These are phyloP conservation scores for Agrilus mali DNA, from an alignment of 2,888 invertebrate genomes.

Conservation along the genomic window DNA sequence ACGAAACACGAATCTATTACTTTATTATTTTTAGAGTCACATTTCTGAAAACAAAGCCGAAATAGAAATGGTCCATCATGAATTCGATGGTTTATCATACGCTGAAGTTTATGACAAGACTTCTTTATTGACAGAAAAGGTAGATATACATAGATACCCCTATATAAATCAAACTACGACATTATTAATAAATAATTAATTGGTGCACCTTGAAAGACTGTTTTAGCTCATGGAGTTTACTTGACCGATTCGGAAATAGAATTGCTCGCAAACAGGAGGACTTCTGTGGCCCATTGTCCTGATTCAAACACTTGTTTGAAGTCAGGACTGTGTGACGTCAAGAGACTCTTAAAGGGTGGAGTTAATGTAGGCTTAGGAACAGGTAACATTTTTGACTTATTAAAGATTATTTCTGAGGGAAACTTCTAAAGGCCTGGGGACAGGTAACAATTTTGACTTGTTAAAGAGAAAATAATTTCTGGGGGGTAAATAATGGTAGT, in stretches of 20 bases:
- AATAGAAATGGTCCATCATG: conserved; percentile 47
- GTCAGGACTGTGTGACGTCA: conserved; percentile 73
- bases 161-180: not conserved
- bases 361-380: conserved; percentile 77
- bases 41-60: conserved; percentile 72
- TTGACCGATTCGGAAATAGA: conserved; percentile 56
- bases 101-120: conserved; percentile 64
- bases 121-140: conserved; percentile 61
- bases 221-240: conserved; percentile 77
- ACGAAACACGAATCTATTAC: too few relatives aligned
- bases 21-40: conserved; percentile 55
- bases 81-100: conserved; percentile 50
- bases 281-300: conserved; percentile 75
- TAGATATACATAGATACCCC: too few relatives aligned
- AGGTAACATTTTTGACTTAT: too few relatives aligned
- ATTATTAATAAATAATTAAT: conserved; percentile 2
- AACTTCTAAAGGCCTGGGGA: too few relatives aligned
- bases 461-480: too few relatives aligned
- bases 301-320: conserved; percentile 69
- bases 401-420: too few relatives aligned
- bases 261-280: conserved; percentile 45
- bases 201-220: conserved; percentile 42
- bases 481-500: too few relatives aligned
- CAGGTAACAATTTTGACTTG: too few relatives aligned
- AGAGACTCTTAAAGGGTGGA: conserved; percentile 46